Evolutionary conservation across 2,888 invertebrate genomes (phyloP).

Genomic region (Drosophila rellima): DNA sequence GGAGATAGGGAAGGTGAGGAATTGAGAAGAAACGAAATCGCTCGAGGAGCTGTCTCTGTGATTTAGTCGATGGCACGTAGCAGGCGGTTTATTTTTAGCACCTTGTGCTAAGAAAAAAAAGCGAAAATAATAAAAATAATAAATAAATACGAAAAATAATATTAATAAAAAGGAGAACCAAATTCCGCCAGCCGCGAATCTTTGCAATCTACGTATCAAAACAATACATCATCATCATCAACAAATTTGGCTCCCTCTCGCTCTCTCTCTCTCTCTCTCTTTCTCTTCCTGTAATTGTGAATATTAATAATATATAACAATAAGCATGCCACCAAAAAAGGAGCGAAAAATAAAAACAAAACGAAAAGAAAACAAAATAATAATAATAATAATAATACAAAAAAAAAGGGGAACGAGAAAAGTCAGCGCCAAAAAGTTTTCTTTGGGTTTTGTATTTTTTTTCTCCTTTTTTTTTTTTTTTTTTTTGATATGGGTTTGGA

Average conservation of each 20-base stretch:
- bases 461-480: conserved; percentile 22
- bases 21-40: neutral
- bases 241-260: too few species aligned
- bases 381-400: neutral
- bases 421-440: conserved; percentile 45
- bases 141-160: conserved; percentile 9
- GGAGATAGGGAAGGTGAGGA: neutral
- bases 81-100: conserved; percentile 72
- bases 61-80: conserved; percentile 63
- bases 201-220: conserved; percentile 61
- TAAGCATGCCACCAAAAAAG: conserved; percentile 27
- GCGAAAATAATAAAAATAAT: neutral
- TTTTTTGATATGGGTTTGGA: conserved; percentile 59
- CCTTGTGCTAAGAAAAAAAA: conserved; percentile 41
- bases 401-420: conserved; percentile 13
- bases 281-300: conserved; percentile 67
- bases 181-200: conserved; percentile 17
- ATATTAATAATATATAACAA: conserved; percentile 68
- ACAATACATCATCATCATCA: conserved; percentile 67
- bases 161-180: neutral
- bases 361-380: conserved; percentile 1
- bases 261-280: conserved; percentile 2
- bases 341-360: conserved; percentile 10
- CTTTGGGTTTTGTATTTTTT: neutral
- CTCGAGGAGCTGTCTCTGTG: conserved; percentile 37